Evolutionary conservation across 2,888 invertebrate species (phyloP).

Genomic region (Sinohyriopsis cumingii): DNA sequence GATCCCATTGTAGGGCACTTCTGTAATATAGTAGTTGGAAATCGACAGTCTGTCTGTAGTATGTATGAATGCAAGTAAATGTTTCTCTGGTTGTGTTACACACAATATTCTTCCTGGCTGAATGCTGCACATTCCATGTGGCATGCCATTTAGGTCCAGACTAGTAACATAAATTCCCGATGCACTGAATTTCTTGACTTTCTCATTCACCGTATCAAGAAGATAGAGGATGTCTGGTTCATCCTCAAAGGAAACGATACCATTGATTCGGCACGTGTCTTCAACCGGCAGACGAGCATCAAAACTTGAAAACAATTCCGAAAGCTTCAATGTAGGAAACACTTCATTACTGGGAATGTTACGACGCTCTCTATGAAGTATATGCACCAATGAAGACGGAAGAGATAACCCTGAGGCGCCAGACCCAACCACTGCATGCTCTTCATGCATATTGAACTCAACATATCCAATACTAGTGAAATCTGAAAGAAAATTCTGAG

Average conservation of each 20-base stretch:
- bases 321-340: too few relatives aligned
- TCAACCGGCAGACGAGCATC: not conserved
- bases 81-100: constrained; percentile 9
- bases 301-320: not conserved
- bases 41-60: not conserved
- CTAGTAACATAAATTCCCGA: not conserved
- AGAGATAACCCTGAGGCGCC: not conserved
- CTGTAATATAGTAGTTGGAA: not conserved
- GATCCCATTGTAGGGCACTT: constrained; percentile 5
- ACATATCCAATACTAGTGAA: constrained; percentile 27
- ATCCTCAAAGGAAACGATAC: constrained; percentile 4
- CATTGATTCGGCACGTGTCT: constrained; percentile 4
- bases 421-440: not conserved
- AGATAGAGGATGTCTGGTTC: not conserved
- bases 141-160: constrained; percentile 3
- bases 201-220: constrained; percentile 7
- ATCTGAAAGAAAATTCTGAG: constrained; percentile 12
- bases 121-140: constrained; percentile 4
- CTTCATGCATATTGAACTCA: constrained; percentile 6
- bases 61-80: constrained; percentile 4
- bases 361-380: constrained; percentile 1
- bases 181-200: constrained; percentile 6
- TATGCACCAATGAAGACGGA: constrained; percentile 12
- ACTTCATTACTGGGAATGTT: too few relatives aligned
- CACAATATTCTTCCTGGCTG: not conserved